These are phyloP conservation scores for Zophobas morio DNA, from an alignment of 1,140 invertebrate species.

Conservation along the genomic window DNA sequence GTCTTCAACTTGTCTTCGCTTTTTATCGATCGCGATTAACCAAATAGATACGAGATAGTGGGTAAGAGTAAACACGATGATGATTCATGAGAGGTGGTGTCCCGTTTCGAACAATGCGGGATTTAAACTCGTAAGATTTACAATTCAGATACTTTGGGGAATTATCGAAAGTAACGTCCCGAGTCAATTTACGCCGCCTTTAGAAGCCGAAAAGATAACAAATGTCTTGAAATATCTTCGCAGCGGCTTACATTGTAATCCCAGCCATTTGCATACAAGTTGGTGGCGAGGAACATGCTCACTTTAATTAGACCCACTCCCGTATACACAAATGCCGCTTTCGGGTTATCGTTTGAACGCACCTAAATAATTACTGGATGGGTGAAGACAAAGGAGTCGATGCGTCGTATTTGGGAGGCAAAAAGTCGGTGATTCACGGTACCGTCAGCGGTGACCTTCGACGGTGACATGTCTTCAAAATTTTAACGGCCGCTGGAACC, in stretches of 20 bases:
- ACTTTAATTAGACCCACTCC: conserved; percentile 13
- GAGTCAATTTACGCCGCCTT: background rate
- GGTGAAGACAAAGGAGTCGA: background rate
- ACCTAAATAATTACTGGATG: conserved; percentile 1
- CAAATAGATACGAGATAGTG: no score
- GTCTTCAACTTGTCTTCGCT: no score
- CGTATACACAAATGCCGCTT: background rate
- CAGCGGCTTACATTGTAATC: conserved; percentile 10
- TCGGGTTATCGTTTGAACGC: conserved; percentile 3
- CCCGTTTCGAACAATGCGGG: background rate
- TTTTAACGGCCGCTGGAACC: no score
- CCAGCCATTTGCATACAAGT: conserved; percentile 23
- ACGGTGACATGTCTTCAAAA: background rate
- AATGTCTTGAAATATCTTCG: conserved; percentile 28
- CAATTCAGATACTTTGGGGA: background rate
- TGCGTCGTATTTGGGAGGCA: conserved; percentile 4
- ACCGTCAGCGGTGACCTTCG: background rate
- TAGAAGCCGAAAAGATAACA: conserved; percentile 14
- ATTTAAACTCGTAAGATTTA: background rate
- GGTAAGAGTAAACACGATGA: background rate
- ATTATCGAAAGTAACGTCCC: background rate
- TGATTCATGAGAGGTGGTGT: background rate
- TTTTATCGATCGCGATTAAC: no score
- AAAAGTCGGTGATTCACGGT: conserved; percentile 8
- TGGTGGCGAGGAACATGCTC: conserved; percentile 29